A percentile compares a stretch with the other conserved stretches of the same genome.
These are phyloP conservation scores for Amphipyra berbera DNA, from an alignment of 2,888 invertebrate species.

Conservation along the genomic window DNA sequence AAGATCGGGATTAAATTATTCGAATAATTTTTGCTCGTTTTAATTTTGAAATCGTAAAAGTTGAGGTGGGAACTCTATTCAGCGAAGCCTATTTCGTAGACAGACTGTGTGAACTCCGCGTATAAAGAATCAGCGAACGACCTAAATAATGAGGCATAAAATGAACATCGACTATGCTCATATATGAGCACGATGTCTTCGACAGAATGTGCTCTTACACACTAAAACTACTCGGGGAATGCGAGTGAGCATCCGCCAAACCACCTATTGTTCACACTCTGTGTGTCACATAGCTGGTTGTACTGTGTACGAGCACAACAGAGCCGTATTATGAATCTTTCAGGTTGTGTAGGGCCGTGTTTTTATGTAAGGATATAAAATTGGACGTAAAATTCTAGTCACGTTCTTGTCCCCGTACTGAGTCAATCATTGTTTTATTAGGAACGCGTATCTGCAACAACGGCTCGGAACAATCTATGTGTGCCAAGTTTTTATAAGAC, in stretches of 20 bases:
- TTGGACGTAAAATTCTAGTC: conserved; percentile 82
- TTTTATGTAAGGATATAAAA: conserved; percentile 84
- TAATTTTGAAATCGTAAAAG: background rate
- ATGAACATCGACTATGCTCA: conserved; percentile 63
- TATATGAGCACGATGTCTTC: conserved; percentile 48
- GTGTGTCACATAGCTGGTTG: conserved; percentile 38
- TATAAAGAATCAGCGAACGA: conserved; percentile 67
- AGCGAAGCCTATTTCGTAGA: conserved; percentile 24
- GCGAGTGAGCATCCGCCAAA: conserved; percentile 12
- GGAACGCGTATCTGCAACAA: conserved; percentile 63
- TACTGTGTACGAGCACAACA: conserved; percentile 62
- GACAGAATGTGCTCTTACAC: conserved; percentile 57
- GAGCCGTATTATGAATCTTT: conserved; percentile 80
- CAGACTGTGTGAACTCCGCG: conserved; percentile 39
- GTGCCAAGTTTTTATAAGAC: conserved; percentile 46
- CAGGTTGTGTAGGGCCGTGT: conserved; percentile 72
- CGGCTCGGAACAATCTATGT: conserved; percentile 61
- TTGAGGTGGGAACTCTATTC: conserved; percentile 25
- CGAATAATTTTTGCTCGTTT: conserved; percentile 1
- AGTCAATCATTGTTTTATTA: conserved; percentile 89
- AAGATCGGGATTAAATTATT: conserved; percentile 17
- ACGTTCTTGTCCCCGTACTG: conserved; percentile 74
- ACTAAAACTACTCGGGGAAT: conserved; percentile 29
- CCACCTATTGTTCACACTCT: conserved; percentile 35
- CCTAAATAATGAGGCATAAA: conserved; percentile 76